Evolutionary conservation across 2,797 vertebrate genomes (phyloP), one percentile per base, ranked within the genome.

Genomic region (Mormyrus hasselquistii): DNA sequence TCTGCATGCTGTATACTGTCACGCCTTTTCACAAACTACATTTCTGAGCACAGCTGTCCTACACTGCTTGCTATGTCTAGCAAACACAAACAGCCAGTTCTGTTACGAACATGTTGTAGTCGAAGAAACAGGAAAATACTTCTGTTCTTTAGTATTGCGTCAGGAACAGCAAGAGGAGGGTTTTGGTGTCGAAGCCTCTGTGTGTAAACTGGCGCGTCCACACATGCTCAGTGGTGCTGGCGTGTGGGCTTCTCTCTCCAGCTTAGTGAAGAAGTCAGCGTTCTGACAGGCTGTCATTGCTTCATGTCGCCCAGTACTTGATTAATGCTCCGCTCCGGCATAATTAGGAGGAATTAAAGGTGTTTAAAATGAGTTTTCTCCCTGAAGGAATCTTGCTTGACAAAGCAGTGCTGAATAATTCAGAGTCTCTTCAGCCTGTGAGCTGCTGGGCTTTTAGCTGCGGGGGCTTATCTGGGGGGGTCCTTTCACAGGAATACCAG

Each of bases 261-360:
- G 25, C 41, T 83, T 44, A 47, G 55, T 69, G 25, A 69, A 86
- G 55, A 62, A 86, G 79, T 59, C 53, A 49, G 16, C 5, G 9
- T 34, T 95, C 95, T 95, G 96, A 95, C 96, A 95, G 94, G 95
- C 95, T 95, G 89, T 93, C 95, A 94, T 95, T 95, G 94, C 95
- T 95, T 96, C 96, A 95, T 96, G 96, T 96, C 96, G 95, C 96
- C 96, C 96, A 96, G 96, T 95, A 95, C 96, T 96, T 95, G 96
- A 96, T 96, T 96, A 96, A 96, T 95, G 96, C 95, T 95, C 95
- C 96, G 96, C 96, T 96, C 96, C 96, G 96, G 96, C 96, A 96
- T 96, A 96, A 96, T 96, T 96, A 96, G 95, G 96, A 96, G 95
- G 96, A 96, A 96, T 97, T 96, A 97, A 96, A 96, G 95, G 96